phyloP scores from a whole-genome alignment of 2,797 vertebrate species.

The Gymnocypris eckloni region DNA sequence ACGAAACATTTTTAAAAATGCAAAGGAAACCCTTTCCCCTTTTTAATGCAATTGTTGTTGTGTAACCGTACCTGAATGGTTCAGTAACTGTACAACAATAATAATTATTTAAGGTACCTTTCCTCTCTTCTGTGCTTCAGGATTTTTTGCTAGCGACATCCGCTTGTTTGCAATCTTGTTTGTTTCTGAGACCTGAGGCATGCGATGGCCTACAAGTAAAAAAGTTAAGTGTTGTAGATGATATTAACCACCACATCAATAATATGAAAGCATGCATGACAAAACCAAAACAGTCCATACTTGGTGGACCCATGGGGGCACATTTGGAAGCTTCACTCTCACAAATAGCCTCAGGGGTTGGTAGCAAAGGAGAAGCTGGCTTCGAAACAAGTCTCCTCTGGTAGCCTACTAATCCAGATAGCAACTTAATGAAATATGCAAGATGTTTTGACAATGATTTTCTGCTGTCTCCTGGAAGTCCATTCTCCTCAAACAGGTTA shows the following conservation, averaged over 20 bases:
- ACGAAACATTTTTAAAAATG: too few species aligned
- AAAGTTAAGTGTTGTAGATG: neutral
- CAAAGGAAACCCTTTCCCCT: too few species aligned
- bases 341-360: constrained; percentile 42
- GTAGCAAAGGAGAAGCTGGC: constrained; percentile 37
- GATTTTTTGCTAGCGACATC: constrained; percentile 81
- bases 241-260: neutral
- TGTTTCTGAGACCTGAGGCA: constrained; percentile 81
- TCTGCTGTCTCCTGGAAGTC: neutral
- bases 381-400: constrained; percentile 48
- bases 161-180: constrained; percentile 87
- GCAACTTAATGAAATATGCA: neutral
- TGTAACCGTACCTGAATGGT: neutral
- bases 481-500: neutral
- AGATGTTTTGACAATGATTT: neutral
- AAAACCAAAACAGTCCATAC: constrained; percentile 38
- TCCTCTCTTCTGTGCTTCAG: constrained; percentile 81
- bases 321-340: constrained; percentile 56
- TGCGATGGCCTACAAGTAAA: constrained; percentile 77
- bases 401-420: constrained; percentile 47
- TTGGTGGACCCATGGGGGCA: constrained; percentile 41
- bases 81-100: neutral
- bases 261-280: neutral
- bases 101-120: neutral
- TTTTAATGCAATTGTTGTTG: too few species aligned